Evolutionary conservation across 2,113 vertebrate species (phyloP).

Genomic region (Syrmaticus mikado): DNA sequence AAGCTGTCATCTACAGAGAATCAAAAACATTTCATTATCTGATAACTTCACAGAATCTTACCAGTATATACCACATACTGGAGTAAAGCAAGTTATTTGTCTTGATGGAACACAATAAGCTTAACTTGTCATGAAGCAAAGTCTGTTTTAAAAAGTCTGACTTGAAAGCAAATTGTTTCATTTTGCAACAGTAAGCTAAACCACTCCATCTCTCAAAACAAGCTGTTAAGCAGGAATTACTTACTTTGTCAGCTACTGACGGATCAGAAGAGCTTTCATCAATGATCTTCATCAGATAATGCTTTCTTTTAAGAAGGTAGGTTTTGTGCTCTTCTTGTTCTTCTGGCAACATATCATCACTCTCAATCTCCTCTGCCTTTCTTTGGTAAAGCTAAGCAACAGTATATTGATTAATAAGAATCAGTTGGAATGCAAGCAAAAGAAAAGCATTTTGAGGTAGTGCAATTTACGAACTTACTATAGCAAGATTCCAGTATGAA

Average conservation of each 20-base stretch:
- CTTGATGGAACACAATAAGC: not conserved
- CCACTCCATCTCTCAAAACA: not conserved
- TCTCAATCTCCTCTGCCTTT: slow-evolving; percentile 91
- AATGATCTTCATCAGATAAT: slow-evolving; percentile 87
- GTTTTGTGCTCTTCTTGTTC: slow-evolving; percentile 89
- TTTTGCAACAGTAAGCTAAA: not conserved
- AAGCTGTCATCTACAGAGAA: not conserved
- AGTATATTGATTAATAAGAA: not conserved
- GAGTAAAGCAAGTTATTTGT: not conserved
- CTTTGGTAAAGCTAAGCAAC: slow-evolving; percentile 89
- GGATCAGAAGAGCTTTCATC: slow-evolving; percentile 80
- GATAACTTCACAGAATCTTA: not conserved
- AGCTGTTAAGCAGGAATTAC: not conserved
- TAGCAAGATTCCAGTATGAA: slow-evolving; percentile 75
- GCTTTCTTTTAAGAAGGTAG: slow-evolving; percentile 85
- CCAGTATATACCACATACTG: not conserved
- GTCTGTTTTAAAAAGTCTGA: not conserved
- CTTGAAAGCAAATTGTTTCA: accelerated
- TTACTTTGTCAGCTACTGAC: slow-evolving; percentile 85
- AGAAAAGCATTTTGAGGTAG: not conserved
- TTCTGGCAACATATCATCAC: slow-evolving; percentile 83
- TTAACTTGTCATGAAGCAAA: not conserved
- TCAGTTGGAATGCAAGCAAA: not conserved
- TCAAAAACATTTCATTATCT: not conserved
- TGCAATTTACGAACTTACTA: slow-evolving; percentile 76